A percentile compares a stretch with the other conserved stretches of the same genome.
Conservation (phyloP, 2,888 invertebrate genomes). For the Eucriotettix oculatus region DNA sequence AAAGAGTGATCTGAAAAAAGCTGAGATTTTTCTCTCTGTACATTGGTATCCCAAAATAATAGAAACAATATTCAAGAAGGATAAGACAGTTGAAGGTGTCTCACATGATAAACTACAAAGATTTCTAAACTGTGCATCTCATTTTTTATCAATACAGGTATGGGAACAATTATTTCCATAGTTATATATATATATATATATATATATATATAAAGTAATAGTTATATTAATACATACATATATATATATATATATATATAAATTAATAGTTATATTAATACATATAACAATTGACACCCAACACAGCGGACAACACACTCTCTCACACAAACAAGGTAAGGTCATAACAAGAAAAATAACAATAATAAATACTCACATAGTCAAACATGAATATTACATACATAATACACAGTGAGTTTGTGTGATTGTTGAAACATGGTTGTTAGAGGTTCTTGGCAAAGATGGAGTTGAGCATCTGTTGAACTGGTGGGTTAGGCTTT, state of each 20-base stretch:
- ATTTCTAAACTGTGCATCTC: background rate
- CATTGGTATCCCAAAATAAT: background rate
- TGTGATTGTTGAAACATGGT: background rate
- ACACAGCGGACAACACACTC: too few species aligned
- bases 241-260: background rate
- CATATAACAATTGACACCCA: too few species aligned
- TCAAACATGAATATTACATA: too few species aligned
- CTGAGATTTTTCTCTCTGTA: background rate
- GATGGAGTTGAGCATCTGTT: too few species aligned
- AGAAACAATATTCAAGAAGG: background rate
- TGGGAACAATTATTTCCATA: background rate
- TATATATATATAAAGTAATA: background rate
- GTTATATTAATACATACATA: too few species aligned
- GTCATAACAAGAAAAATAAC: too few species aligned
- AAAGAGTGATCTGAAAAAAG: background rate
- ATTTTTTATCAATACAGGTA: background rate
- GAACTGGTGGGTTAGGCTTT: too few species aligned
- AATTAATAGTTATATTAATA: too few species aligned
- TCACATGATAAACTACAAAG: background rate
- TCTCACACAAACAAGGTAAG: too few species aligned
- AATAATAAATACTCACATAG: too few species aligned
- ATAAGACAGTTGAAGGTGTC: background rate
- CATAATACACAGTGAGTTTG: background rate
- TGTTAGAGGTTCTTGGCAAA: too few species aligned
- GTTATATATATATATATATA: background rate